These are phyloP conservation scores for Parazoanthus darwini DNA, from an alignment of 92 coral and sea anemone genomes.

Conservation along the genomic window DNA sequence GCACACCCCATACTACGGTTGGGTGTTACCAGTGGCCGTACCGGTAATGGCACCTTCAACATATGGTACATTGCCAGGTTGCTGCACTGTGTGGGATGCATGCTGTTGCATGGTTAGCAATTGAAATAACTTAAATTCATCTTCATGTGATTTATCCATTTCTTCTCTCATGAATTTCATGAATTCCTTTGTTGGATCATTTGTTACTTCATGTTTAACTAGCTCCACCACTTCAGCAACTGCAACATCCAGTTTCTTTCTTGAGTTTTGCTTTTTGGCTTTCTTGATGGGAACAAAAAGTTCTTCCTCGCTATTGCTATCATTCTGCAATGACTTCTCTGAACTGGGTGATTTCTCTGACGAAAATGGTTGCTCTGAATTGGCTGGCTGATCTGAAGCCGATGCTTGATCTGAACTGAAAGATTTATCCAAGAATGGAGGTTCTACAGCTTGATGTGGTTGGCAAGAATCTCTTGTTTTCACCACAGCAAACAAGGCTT, in stretches of 20 bases:
- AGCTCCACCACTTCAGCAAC: constrained; percentile 26
- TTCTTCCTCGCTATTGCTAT: constrained; percentile 23
- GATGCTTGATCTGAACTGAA: too few relatives aligned
- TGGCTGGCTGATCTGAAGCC: too few relatives aligned
- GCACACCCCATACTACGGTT: constrained; percentile 24
- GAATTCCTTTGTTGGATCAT: constrained; percentile 38
- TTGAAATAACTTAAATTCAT: constrained; percentile 27
- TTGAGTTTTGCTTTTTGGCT: constrained; percentile 20
- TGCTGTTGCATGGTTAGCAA: constrained; percentile 22
- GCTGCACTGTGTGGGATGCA: constrained; percentile 38
- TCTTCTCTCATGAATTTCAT: constrained; percentile 23
- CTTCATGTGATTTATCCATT: constrained; percentile 37
- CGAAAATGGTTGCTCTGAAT: neutral
- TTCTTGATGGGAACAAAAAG: constrained; percentile 29
- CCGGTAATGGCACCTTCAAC: constrained; percentile 14
- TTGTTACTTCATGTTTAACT: constrained; percentile 34
- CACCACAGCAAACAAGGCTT: constrained; percentile 23
- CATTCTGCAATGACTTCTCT: constrained; percentile 21
- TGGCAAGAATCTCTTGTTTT: constrained; percentile 49
- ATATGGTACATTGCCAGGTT: constrained; percentile 21
- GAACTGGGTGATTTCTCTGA: constrained; percentile 16
- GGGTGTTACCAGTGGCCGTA: constrained; percentile 15
- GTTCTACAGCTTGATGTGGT: constrained; percentile 50
- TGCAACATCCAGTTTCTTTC: constrained; percentile 28
- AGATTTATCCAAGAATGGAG: neutral